Percentiles rank a stretch among this genome's conserved stretches.
Conservation (phyloP, 2,888 invertebrate genomes). For the Drosophila nr. perissopoda region DNA sequence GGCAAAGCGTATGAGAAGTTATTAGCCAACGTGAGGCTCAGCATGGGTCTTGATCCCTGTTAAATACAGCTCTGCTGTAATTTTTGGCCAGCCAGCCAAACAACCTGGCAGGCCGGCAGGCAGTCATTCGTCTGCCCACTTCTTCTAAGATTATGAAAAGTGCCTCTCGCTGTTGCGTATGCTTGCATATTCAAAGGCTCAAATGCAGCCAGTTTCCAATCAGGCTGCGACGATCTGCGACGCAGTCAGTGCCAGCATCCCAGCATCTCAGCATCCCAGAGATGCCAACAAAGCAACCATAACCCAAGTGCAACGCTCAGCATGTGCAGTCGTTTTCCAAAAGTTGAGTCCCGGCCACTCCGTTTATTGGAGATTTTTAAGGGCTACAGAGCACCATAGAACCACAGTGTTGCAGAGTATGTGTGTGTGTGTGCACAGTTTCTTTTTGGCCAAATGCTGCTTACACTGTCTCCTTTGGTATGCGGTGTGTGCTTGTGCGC, state of each 20-base stretch:
- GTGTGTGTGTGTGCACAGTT: constrained; percentile 4
- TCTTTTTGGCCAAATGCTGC: constrained; percentile 57
- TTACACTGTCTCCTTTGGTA: constrained; percentile 48
- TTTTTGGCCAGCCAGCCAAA: constrained; percentile 47
- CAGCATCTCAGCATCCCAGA: constrained; percentile 12
- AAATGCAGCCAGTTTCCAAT: constrained; percentile 66
- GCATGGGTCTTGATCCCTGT: constrained; percentile 42
- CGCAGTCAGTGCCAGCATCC: constrained; percentile 22
- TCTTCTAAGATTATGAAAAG: constrained; percentile 80
- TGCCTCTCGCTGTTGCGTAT: constrained; percentile 62
- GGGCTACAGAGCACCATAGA: constrained; percentile 45
- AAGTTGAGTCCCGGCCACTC: constrained; percentile 30
- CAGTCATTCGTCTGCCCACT: constrained; percentile 38
- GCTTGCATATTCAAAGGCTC: constrained; percentile 69
- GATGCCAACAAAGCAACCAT: constrained; percentile 43
- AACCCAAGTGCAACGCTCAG: constrained; percentile 72
- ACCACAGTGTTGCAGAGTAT: constrained; percentile 21
- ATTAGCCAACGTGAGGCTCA: constrained; percentile 73
- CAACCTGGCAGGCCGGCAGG: constrained; percentile 15
- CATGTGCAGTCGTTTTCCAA: constrained; percentile 64
- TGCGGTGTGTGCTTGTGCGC: constrained; percentile 69
- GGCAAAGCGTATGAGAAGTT: constrained; percentile 53
- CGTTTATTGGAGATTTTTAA: constrained; percentile 50
- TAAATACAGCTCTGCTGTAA: constrained; percentile 43
- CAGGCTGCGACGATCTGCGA: constrained; percentile 66